Percentiles rank a stretch among this genome's conserved stretches.
phyloP scores from a whole-genome alignment of 2,888 invertebrate genomes.

The Trimorus sp. region DNA sequence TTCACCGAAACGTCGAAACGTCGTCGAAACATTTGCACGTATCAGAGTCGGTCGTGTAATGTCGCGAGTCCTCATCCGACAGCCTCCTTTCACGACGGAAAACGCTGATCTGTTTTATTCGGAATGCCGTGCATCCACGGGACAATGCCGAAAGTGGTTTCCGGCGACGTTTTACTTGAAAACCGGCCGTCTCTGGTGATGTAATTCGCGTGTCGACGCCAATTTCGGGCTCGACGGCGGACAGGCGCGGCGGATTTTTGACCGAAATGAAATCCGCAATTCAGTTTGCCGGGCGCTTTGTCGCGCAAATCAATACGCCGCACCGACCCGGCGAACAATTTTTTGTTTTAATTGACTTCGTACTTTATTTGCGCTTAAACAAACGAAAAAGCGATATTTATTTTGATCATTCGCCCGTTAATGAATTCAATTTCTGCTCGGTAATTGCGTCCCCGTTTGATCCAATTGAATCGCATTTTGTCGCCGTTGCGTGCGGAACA shows the following conservation, averaged over 20 bases:
- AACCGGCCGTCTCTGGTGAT: slow-evolving; percentile 35
- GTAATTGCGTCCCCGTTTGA: no score
- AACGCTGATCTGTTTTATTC: slow-evolving; percentile 53
- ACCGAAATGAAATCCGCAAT: slow-evolving; percentile 14
- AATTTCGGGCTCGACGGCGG: slow-evolving; percentile 33
- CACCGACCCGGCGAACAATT: not conserved
- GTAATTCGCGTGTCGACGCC: slow-evolving; percentile 32
- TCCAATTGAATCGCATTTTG: no score
- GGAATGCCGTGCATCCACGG: slow-evolving; percentile 22
- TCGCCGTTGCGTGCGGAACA: no score
- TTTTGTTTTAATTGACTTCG: not conserved
- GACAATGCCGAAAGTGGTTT: slow-evolving; percentile 58
- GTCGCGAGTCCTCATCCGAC: slow-evolving; percentile 36
- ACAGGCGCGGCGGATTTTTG: slow-evolving; percentile 24
- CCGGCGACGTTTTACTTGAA: slow-evolving; percentile 44
- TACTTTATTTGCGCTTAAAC: no score
- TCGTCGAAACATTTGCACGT: slow-evolving; percentile 44
- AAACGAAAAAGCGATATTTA: no score
- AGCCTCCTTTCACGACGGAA: slow-evolving; percentile 41
- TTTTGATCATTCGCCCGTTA: no score
- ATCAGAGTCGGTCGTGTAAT: slow-evolving; percentile 34
- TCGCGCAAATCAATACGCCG: not conserved
- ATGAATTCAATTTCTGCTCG: no score
- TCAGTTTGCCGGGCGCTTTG: slow-evolving; percentile 4
- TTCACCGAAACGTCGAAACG: slow-evolving; percentile 31